Conservation (phyloP, 2,888 invertebrate species). For the Hydraecia micacea region DNA sequence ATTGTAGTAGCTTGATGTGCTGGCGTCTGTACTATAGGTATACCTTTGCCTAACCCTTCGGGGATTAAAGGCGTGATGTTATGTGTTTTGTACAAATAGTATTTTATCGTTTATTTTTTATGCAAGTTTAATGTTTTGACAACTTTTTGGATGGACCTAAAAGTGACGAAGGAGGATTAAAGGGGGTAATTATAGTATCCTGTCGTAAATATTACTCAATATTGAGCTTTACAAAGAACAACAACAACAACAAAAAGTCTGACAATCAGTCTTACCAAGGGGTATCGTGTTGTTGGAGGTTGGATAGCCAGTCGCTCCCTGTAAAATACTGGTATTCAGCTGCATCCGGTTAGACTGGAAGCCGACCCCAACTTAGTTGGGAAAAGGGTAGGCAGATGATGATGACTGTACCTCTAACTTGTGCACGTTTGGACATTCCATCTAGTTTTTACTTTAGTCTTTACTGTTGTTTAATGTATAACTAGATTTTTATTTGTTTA, state of each 20-base stretch:
- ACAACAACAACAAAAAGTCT: too few relatives aligned
- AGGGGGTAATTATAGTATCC: not conserved
- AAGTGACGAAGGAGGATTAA: not conserved
- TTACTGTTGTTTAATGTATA: not conserved
- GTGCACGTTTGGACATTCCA: slow-evolving; percentile 11
- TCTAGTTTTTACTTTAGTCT: not conserved
- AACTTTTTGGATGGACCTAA: not conserved
- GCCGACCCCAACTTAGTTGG: too few relatives aligned
- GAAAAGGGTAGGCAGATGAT: not conserved
- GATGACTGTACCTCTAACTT: not conserved
- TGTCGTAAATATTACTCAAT: not conserved
- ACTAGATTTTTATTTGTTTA: not conserved
- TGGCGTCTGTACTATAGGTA: not conserved
- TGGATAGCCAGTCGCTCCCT: too few relatives aligned
- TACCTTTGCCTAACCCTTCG: not conserved
- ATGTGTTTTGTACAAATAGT: not conserved
- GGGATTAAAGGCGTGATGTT: not conserved
- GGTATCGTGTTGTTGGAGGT: too few relatives aligned
- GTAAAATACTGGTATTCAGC: too few relatives aligned
- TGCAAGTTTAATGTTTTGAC: not conserved
- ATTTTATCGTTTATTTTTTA: slow-evolving; percentile 4
- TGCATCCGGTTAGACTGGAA: too few relatives aligned
- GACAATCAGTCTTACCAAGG: too few relatives aligned
- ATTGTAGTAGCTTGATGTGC: too few relatives aligned
- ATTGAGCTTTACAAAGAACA: not conserved